Evolutionary conservation across 2,113 vertebrate genomes (phyloP).

Genomic region (Neodon shergylaensis): DNA sequence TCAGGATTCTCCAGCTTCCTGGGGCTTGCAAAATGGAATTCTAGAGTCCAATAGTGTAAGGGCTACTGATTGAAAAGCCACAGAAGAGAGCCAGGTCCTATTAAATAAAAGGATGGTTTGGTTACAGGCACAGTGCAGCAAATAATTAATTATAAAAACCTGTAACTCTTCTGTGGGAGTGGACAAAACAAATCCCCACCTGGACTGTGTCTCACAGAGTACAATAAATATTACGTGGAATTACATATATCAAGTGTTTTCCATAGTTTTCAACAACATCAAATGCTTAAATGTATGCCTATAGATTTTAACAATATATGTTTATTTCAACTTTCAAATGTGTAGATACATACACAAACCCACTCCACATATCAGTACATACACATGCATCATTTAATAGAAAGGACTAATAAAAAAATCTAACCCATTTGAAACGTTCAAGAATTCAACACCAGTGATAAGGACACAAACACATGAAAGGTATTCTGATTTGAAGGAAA

Average conservation of each 20-base stretch:
- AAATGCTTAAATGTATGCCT: neutral
- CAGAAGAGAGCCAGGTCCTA: neutral
- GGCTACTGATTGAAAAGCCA: neutral
- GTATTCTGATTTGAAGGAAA: neutral
- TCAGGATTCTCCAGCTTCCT: neutral
- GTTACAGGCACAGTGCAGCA: neutral
- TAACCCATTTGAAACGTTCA: neutral
- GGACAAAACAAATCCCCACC: neutral
- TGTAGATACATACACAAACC: neutral
- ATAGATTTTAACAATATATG: neutral
- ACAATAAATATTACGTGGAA: neutral
- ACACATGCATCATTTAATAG: neutral
- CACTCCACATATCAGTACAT: neutral
- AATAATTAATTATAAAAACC: neutral
- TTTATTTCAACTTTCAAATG: constrained; percentile 14
- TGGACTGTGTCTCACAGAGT: neutral
- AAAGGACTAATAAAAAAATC: neutral
- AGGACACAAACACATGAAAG: constrained; percentile 26
- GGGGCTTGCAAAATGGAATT: neutral
- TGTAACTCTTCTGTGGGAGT: neutral
- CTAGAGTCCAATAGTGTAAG: neutral
- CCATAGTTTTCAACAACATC: neutral
- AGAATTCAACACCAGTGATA: constrained; percentile 14
- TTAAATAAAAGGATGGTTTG: neutral
- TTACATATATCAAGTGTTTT: neutral